Base-by-base conservation (phyloP, 2,113 vertebrate genomes). In the Tapirus terrestris region DNA sequence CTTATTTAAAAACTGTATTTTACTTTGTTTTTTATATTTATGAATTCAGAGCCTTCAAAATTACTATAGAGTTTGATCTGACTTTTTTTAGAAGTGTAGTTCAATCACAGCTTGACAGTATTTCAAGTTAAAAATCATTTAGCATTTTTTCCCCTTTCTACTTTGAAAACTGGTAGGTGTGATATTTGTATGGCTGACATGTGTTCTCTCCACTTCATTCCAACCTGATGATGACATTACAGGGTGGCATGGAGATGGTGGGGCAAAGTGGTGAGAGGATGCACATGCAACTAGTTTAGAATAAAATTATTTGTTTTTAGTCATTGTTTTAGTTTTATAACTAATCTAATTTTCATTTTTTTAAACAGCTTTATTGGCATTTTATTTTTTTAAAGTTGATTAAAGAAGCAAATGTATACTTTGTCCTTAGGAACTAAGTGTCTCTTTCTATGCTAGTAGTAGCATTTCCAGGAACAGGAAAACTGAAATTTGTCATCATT, bases 341-440 rank as follows among this genome's bases (percentile, higher is more conserved):
- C 67, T 70, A 80, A 91, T 77, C 23, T 96, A 75, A 80, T 70
- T 96, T 91, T 91, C 36, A 56, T 80, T 87, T 84, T 77, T 85
- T 18, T 17, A 6, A 83, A 63, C 16, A 70, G 25, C 65, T 96
- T 77, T 60, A 33, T 56, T 68, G 33, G 33, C 91, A 81, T 58
- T 83, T 76, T 56, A 67, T 83, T 67, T 60, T 94, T 83, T 94
- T 56, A 4, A 80, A 81, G 51, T 96, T 70, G 48, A 25, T 75
- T 93, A 83, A 84, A 84, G 51, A 89, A 93, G 75, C 58, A 89
- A 81, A 60, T 87, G 1, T 51, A 91, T 83, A 60, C 13, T 84
- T 94, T 82, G 29, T 86, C 58, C 43, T 89, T 86, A 79, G 68
- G 84, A 70, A 12, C 45, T 87, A 7, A 23, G 10, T 5, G 1